Conservation (phyloP, 2,888 invertebrate genomes). For the Agelastica alni region DNA sequence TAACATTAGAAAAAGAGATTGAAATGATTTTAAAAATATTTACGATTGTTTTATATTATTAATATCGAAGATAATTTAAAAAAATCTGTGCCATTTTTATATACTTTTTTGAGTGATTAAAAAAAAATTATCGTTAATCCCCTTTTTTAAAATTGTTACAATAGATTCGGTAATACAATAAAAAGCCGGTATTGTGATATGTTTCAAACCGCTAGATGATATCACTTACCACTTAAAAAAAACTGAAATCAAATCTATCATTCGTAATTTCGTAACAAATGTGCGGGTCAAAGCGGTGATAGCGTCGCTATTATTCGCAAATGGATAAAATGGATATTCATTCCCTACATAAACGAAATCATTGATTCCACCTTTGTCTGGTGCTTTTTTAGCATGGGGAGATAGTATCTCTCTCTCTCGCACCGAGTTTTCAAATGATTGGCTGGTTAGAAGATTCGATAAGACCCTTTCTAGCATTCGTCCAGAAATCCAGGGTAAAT, state of each 20-base stretch:
- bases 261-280: slow-evolving; percentile 43
- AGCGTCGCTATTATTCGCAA: slow-evolving; percentile 43
- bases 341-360: slow-evolving; percentile 46
- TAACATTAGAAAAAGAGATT: too few species aligned
- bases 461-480: slow-evolving; percentile 43
- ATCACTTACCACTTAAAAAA: slow-evolving; percentile 20
- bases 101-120: too few species aligned
- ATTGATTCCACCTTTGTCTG: slow-evolving; percentile 38
- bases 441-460: slow-evolving; percentile 46
- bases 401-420: slow-evolving; percentile 42
- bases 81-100: too few species aligned
- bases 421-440: slow-evolving; percentile 45
- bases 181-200: slow-evolving; percentile 6
- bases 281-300: slow-evolving; percentile 44
- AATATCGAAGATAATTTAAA: too few species aligned
- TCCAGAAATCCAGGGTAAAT: slow-evolving; percentile 42
- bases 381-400: slow-evolving; percentile 47
- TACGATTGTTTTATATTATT: too few species aligned
- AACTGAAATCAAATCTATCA: slow-evolving; percentile 28
- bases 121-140: too few species aligned
- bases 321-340: slow-evolving; percentile 52
- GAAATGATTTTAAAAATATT: too few species aligned
- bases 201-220: slow-evolving; percentile 22
- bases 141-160: too few species aligned
- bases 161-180: too few species aligned